A percentile compares a stretch with the other conserved stretches of the same genome.
Evolutionary conservation across 1,140 invertebrate genomes (phyloP).

Genomic region (Onthophagus taurus): DNA sequence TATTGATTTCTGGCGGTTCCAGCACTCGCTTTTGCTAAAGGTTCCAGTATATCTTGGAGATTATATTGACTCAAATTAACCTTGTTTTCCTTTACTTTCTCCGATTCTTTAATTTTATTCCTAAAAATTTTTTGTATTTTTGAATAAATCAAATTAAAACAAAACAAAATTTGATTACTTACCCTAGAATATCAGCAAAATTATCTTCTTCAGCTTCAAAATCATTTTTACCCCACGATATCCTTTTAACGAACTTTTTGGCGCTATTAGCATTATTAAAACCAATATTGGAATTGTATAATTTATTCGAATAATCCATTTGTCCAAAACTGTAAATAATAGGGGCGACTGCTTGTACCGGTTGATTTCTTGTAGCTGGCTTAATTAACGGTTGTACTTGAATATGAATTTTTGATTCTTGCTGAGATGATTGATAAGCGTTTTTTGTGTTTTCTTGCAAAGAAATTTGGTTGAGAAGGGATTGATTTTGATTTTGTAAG

Average conservation of each 20-base stretch:
- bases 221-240: slow-evolving; percentile 27
- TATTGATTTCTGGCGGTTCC: slow-evolving; percentile 61
- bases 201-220: slow-evolving; percentile 44
- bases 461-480: not conserved
- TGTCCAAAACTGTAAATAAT: slow-evolving; percentile 36
- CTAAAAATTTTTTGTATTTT: slow-evolving; percentile 14
- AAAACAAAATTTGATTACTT: slow-evolving; percentile 23
- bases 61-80: slow-evolving; percentile 42
- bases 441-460: not conserved
- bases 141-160: slow-evolving; percentile 16
- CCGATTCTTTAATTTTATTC: slow-evolving; percentile 30
- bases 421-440: not conserved
- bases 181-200: slow-evolving; percentile 51
- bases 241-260: slow-evolving; percentile 30
- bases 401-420: slow-evolving; percentile 26
- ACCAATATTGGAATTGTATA: slow-evolving; percentile 26
- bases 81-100: slow-evolving; percentile 44
- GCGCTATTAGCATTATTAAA: slow-evolving; percentile 7
- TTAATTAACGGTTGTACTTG: slow-evolving; percentile 33
- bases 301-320: slow-evolving; percentile 33
- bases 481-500: not conserved
- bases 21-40: slow-evolving; percentile 37
- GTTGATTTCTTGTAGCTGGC: slow-evolving; percentile 26
- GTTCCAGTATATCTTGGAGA: slow-evolving; percentile 32
- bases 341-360: slow-evolving; percentile 25